Evolutionary conservation across 1,140 invertebrate genomes (phyloP), one percentile per base, ranked within the genome.

Genomic region (Bursaphelenchus mucronatus): DNA sequence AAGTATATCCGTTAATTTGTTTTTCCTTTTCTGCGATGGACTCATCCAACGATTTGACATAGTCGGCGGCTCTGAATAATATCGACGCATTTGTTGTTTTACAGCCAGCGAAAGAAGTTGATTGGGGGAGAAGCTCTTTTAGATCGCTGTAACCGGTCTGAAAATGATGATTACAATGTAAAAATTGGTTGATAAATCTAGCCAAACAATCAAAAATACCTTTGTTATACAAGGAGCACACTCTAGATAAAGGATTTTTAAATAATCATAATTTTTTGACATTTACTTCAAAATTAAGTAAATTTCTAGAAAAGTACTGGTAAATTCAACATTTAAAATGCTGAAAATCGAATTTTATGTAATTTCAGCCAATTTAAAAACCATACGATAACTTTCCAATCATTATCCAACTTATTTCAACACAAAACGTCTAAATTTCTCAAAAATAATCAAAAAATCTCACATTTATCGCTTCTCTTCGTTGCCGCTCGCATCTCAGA

Each of bases 31-130:
- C 63, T 39, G 76, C 45, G 44, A 73, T 73, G 40, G 77, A 71
- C 17, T 57, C 56, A 43, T 81, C 64, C 39, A 79, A 61, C 30
- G 79, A 61, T 46, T 80, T 72, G 11, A 79, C 70, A 64, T 78
- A 79, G 21, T 79, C 77, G 19, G 76, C 80, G 11, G 77, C 76
- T 59, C 76, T 63, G 54, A 76, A 80, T 10, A 79, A 62, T 63
- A 80, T 79, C 9, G 75, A 63, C 2, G 76, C 77, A 56, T 79
- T 79, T 8, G 77, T 80, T 1, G 77, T 79, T 65, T 80, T 80
- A 55, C 78, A 80, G 4, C 78, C 78, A 45, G 68, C 54, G 17
- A 80, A 71, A 7, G 74, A 70, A 10, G 73, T 56, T 15, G 71
- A 76, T 30, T 74, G 70, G 10, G 78, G 78, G 13, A 80, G 69